These are phyloP conservation scores for Orestias chungarensis DNA, from an alignment of 2,797 vertebrate genomes.

Conservation along the genomic window DNA sequence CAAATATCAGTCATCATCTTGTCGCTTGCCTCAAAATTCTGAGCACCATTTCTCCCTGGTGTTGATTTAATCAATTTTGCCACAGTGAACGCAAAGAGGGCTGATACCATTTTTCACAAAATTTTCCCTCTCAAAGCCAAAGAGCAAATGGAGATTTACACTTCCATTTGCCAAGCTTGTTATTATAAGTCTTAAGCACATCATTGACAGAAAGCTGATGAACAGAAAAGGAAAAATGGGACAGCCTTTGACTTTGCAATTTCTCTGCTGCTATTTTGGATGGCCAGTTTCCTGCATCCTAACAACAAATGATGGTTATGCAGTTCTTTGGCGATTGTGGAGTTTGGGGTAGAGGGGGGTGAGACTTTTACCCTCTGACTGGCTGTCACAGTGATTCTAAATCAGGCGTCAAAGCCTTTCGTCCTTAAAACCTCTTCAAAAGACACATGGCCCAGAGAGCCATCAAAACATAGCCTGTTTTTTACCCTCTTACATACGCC, in stretches of 20 bases:
- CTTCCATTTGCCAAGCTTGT: slow-evolving; percentile 59
- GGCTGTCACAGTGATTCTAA: slow-evolving; percentile 73
- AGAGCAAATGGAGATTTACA: slow-evolving; percentile 47
- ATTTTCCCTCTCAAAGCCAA: slow-evolving; percentile 45
- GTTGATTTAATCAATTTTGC: slow-evolving; percentile 45
- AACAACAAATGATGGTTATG: slow-evolving; percentile 64
- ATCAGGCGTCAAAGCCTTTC: slow-evolving; percentile 66
- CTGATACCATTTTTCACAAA: slow-evolving; percentile 50
- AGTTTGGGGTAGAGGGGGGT: slow-evolving; percentile 13
- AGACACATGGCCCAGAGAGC: slow-evolving; percentile 63
- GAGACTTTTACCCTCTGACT: slow-evolving; percentile 45
- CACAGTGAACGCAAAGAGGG: slow-evolving; percentile 42
- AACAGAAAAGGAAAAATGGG: slow-evolving; percentile 56
- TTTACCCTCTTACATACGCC: slow-evolving; percentile 62
- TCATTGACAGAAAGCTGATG: slow-evolving; percentile 69
- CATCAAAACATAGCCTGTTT: slow-evolving; percentile 65
- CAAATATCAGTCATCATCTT: slow-evolving; percentile 6
- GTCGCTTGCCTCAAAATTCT: slow-evolving; percentile 25
- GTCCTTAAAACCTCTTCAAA: slow-evolving; percentile 77
- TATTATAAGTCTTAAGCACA: slow-evolving; percentile 49
- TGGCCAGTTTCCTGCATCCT: slow-evolving; percentile 48
- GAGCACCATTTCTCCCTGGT: slow-evolving; percentile 24
- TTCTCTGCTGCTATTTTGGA: slow-evolving; percentile 67
- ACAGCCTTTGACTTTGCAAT: slow-evolving; percentile 64
- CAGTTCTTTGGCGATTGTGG: slow-evolving; percentile 56